Evolutionary conservation across 2,113 vertebrate genomes (phyloP), one percentile per base, ranked within the genome.

Genomic region (Microtus oregoni): DNA sequence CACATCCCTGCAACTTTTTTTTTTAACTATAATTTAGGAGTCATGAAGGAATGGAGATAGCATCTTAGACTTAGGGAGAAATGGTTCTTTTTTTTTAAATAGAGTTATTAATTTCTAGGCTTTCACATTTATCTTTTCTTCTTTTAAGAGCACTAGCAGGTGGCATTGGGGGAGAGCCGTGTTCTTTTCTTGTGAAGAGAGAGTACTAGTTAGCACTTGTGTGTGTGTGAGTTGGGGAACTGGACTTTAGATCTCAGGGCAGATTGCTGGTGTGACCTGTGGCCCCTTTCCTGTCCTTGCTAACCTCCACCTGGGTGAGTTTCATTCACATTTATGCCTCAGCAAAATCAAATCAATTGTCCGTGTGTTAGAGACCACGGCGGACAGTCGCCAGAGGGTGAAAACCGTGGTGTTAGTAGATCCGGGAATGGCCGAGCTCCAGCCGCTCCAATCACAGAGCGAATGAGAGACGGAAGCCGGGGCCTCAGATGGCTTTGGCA

Each of bases 1-100:
- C 22, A 28, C 7, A 58, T 26, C 67, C 13, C 50, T 87, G 65
- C n/a, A 44, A 67, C 9, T 58, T 50, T 86, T 58, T 91, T 47
- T 58, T 52, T 52, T 3, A 52, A 65, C 61, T 89, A 4, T 73
- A 44, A 78, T 41, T 68, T 87, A 70, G 76, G 38, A 92, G 22
- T 61, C n/a, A 6, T 82, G 32, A 78, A 78, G 73, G 38, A 58
- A 41, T 77, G 44, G n/a, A 41, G 87, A 30, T 20, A 76, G 5
- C 61, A 58, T 32, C n/a, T 93, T 30, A 4, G 65, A 70, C 58
- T 87, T 90, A 58, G 26, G 76, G 77, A 17, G 77, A 26, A 65
- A 61, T 88, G 41, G 20, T 35, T 38, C 15, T 86, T 81, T 96
- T 82, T 81, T 96, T 82, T 95, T 68, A 75, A 65, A 67, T 92